Percentiles rank a stretch among this genome's conserved stretches.
Evolutionary conservation across 2,888 invertebrate species (phyloP).

Genomic region (Ochropacha duplaris): DNA sequence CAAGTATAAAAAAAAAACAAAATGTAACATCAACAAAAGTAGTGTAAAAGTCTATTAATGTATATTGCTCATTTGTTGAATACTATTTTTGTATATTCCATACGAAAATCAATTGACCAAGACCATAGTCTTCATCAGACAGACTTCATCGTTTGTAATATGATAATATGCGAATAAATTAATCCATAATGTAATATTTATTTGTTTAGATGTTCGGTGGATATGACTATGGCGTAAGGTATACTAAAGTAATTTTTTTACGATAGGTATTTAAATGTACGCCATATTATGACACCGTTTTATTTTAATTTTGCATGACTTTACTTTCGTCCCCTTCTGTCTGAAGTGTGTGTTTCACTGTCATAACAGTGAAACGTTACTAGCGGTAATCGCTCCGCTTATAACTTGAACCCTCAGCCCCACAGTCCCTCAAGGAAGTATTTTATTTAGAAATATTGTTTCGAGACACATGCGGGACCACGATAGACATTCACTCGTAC

Average conservation of each 20-base stretch:
- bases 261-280: conserved; percentile 31
- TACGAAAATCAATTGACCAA: no score
- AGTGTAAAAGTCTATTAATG: no score
- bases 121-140: no score
- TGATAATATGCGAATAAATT: conserved; percentile 15
- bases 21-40: no score
- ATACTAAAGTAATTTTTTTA: conserved; percentile 31
- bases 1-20: no score
- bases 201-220: conserved; percentile 82
- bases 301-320: conserved; percentile 24
- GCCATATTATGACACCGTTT: conserved; percentile 38
- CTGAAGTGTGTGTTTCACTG: no score
- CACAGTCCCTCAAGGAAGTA: conserved; percentile 52
- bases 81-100: no score
- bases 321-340: no score
- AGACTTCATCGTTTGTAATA: neutral
- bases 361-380: no score
- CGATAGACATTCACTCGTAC: conserved; percentile 48
- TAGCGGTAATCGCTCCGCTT: conserved; percentile 8
- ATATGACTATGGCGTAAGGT: conserved; percentile 82
- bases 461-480: conserved; percentile 56
- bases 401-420: conserved; percentile 22
- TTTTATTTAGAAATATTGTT: conserved; percentile 79
- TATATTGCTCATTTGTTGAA: no score
- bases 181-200: conserved; percentile 46